Evolutionary conservation across 2,797 vertebrate species (phyloP), one percentile per base, ranked within the genome.

Genomic region (Molossus molossus): DNA sequence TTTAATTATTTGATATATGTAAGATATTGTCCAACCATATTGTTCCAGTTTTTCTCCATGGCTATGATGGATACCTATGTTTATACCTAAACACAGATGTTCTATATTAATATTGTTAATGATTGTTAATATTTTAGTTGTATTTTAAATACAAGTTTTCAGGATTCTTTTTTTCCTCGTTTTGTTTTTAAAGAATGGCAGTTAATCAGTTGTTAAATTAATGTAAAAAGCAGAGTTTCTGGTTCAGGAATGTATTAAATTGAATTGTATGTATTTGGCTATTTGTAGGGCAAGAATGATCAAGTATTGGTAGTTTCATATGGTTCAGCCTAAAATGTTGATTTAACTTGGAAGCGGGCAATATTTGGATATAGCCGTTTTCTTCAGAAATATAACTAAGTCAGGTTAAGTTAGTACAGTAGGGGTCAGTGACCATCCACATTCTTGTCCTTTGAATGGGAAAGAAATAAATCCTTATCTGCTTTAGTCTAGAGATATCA

Each of bases 141-240:
- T 84, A 75, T 93, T 93, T 96, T 96, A 96, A 96, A 73, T 77
- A 29, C 64, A 92, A 23, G 29, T 91, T 87, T 84, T 82, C 77
- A 80, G 21, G 2, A 9, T 85, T 10, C 50, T 58, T 90, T 81
- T 53, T 82, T 29, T 75, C 21, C 76, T 93, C 85, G 55, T 85
- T 90, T 89, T 48, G n/a, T 48, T 94, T 97, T 93, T 93, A 62
- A 89, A 87, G 55, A 96, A 80, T 81, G 72, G 1, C 53, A 62
- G 15, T 55, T 93, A 67, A 91, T 62, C 37, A 84, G 6, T 76
- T 95, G 6, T 76, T 95, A 11, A 69, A 5, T 83, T 93, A 64
- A 13, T 85, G 4, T 72, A 87, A 95, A 95, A 95, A 75, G 13
- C n/a, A 91, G 50, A 76, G 18, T 81, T 79, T 80, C 64, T 92